phyloP scores from a whole-genome alignment of 2,888 invertebrate species.

The Drosophila algonquin region DNA sequence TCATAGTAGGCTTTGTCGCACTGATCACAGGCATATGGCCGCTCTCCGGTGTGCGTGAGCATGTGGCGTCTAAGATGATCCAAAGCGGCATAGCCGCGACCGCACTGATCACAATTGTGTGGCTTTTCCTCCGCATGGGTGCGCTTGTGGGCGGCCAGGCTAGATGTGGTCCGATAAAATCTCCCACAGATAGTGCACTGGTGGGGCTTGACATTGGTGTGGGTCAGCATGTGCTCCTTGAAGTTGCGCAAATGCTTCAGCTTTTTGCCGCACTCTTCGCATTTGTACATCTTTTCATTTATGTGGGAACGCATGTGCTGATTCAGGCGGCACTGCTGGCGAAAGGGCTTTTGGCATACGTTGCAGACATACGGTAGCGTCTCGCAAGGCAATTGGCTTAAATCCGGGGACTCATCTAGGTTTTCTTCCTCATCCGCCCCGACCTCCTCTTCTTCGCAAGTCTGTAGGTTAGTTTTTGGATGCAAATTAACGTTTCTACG shows the following conservation, averaged over 20 bases:
- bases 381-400: constrained; percentile 20
- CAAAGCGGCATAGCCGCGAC: constrained; percentile 61
- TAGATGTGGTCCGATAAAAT: constrained; percentile 68
- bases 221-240: constrained; percentile 83
- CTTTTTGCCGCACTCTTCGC: constrained; percentile 82
- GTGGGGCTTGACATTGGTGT: constrained; percentile 73
- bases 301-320: constrained; percentile 83
- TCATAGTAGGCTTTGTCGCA: constrained; percentile 83
- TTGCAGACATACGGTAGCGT: constrained; percentile 51
- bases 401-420: constrained; percentile 20
- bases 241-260: constrained; percentile 83
- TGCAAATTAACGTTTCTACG: neutral
- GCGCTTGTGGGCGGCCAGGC: constrained; percentile 66
- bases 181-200: constrained; percentile 60
- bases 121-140: constrained; percentile 80
- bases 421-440: constrained; percentile 26
- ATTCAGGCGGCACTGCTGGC: constrained; percentile 65
- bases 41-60: constrained; percentile 66
- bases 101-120: constrained; percentile 77
- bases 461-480: neutral
- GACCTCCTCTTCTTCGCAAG: constrained; percentile 11
- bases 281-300: constrained; percentile 81
- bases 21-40: constrained; percentile 68
- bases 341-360: constrained; percentile 61
- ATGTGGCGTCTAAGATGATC: constrained; percentile 67